phyloP scores from a whole-genome alignment of 2,113 vertebrate species.

The Eublepharis macularius region DNA sequence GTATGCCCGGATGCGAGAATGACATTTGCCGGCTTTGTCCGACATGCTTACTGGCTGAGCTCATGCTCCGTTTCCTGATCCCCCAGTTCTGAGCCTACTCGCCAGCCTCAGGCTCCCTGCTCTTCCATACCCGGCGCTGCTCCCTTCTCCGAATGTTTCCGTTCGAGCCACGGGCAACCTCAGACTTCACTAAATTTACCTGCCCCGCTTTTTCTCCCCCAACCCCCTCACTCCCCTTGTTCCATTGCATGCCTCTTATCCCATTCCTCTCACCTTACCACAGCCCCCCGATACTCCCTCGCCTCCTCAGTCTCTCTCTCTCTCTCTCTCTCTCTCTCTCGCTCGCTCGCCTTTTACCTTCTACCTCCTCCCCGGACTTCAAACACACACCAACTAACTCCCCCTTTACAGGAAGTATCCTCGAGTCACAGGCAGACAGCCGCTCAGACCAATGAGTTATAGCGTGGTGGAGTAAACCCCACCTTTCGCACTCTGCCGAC shows the following conservation, averaged over 20 bases:
- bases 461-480: rapidly evolving
- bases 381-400: background rate
- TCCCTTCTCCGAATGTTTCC: background rate
- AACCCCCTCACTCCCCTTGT: background rate
- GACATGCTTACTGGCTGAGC: too few species aligned
- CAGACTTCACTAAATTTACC: background rate
- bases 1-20: background rate
- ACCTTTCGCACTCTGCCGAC: slow-evolving; percentile 19
- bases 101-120: background rate
- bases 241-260: background rate
- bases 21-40: background rate
- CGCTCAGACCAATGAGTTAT: slow-evolving; percentile 45
- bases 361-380: background rate
- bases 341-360: background rate
- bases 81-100: background rate
- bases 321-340: background rate
- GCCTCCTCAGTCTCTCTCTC: background rate
- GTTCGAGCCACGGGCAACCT: too few species aligned
- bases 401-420: slow-evolving; percentile 44
- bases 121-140: too few species aligned
- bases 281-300: background rate
- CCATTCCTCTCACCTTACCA: background rate
- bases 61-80: background rate
- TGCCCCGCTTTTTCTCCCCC: too few species aligned
- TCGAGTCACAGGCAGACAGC: slow-evolving; percentile 16